Percentiles rank a stretch among this genome's conserved stretches.
Evolutionary conservation across 2,888 invertebrate genomes (phyloP).

Genomic region (Sympetrum striolatum): DNA sequence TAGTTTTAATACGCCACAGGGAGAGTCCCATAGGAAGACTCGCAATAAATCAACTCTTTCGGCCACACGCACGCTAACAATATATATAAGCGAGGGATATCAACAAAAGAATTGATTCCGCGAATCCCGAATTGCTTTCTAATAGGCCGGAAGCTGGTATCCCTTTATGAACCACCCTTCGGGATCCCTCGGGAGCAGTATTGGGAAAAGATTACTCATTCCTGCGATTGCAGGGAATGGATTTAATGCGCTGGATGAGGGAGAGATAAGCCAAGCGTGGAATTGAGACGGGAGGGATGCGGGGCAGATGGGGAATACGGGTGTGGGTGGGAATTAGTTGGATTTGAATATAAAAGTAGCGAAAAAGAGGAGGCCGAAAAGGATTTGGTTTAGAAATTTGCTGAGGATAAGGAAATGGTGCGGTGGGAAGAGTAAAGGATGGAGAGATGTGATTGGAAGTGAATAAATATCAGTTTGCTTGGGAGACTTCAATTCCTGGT

Average conservation of each 20-base stretch:
- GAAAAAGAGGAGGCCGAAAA: background rate
- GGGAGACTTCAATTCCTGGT: too few species aligned
- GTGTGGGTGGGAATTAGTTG: background rate
- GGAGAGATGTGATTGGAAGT: background rate
- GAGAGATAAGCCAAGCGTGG: background rate
- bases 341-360: background rate
- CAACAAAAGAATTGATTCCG: constrained; percentile 38
- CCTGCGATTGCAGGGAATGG: constrained; percentile 18
- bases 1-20: background rate
- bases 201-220: constrained; percentile 13
- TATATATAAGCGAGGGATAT: background rate
- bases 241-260: background rate
- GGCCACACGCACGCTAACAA: background rate
- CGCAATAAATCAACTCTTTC: background rate
- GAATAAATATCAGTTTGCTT: too few species aligned
- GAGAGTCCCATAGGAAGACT: background rate
- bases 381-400: background rate
- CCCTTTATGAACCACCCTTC: background rate
- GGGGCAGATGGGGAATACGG: background rate
- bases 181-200: background rate
- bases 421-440: background rate
- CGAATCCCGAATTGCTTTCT: constrained; percentile 25
- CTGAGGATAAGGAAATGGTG: background rate
- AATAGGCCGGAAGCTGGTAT: background rate
- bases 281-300: background rate